Percentiles rank a stretch among this genome's conserved stretches.
Evolutionary conservation across 1,140 invertebrate species (phyloP).

Genomic region (Dysdera silvatica): DNA sequence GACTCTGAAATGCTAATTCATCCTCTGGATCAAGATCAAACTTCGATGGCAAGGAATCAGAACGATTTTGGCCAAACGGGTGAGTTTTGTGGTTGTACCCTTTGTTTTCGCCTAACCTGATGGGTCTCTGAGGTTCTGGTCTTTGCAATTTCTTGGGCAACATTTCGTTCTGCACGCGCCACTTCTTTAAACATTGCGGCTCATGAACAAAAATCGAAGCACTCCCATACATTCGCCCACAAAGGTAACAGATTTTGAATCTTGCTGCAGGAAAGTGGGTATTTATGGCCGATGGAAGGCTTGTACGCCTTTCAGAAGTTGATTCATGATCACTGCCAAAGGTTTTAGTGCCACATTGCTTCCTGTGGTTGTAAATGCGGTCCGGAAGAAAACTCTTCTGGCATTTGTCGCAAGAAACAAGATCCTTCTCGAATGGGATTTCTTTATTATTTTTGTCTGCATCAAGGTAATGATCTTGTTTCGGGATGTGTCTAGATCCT

Average conservation of each 20-base stretch:
- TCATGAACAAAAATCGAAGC: slow-evolving; percentile 17
- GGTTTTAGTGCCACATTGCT: not conserved
- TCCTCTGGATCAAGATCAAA: not conserved
- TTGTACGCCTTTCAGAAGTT: not conserved
- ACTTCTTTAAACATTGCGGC: slow-evolving; percentile 20
- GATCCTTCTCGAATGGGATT: not conserved
- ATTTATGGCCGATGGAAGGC: not conserved
- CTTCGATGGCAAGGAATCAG: not conserved
- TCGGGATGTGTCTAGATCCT: not conserved
- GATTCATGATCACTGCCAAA: not conserved
- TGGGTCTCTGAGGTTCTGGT: slow-evolving; percentile 13
- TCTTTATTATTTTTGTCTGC: not conserved
- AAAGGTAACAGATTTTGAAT: slow-evolving; percentile 17
- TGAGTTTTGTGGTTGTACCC: not conserved
- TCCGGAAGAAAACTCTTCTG: not conserved
- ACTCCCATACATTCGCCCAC: slow-evolving; percentile 16
- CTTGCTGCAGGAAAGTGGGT: not conserved
- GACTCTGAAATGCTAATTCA: slow-evolving; percentile 1
- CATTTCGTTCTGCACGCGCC: slow-evolving; percentile 8
- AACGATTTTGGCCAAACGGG: not conserved
- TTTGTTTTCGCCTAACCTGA: slow-evolving; percentile 3
- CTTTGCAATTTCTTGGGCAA: slow-evolving; percentile 3
- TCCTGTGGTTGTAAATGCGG: not conserved
- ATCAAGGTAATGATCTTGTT: not conserved
- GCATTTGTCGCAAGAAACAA: not conserved